These are phyloP conservation scores for Halictus rubicundus DNA, from an alignment of 1,140 invertebrate species.

Conservation along the genomic window DNA sequence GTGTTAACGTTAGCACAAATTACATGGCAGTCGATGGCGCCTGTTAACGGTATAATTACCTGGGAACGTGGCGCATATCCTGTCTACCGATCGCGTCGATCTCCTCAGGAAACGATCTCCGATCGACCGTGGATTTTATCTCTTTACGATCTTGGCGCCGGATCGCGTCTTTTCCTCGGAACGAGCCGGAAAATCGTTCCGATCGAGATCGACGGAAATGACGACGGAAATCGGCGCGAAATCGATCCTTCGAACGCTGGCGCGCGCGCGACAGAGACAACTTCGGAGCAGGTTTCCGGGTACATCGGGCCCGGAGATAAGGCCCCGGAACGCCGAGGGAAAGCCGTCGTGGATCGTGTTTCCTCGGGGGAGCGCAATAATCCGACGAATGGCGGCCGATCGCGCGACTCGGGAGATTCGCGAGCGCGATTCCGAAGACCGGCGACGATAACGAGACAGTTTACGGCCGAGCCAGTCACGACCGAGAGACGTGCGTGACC, in stretches of 20 bases:
- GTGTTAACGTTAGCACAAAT: constrained; percentile 4
- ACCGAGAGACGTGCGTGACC: constrained; percentile 4
- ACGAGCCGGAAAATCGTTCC: no score
- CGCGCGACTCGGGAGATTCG: not conserved
- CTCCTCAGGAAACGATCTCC: not conserved
- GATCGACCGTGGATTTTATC: no score
- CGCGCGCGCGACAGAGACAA: not conserved
- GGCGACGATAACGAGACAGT: constrained; percentile 23
- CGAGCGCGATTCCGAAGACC: not conserved
- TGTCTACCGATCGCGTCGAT: not conserved
- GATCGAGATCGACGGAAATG: no score
- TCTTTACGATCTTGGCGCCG: no score
- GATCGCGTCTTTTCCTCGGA: no score
- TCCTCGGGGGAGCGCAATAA: constrained; percentile 2
- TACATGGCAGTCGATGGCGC: not conserved
- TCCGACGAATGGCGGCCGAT: not conserved
- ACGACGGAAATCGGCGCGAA: no score
- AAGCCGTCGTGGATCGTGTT: constrained; percentile 13
- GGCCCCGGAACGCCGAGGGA: not conserved
- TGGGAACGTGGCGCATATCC: not conserved
- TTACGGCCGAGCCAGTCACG: constrained; percentile 12
- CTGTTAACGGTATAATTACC: not conserved
- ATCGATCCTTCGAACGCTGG: no score
- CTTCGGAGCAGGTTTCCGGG: constrained; percentile 4
- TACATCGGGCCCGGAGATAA: constrained; percentile 16